phyloP scores from a whole-genome alignment of 2,797 vertebrate species.

The Mus caroli region DNA sequence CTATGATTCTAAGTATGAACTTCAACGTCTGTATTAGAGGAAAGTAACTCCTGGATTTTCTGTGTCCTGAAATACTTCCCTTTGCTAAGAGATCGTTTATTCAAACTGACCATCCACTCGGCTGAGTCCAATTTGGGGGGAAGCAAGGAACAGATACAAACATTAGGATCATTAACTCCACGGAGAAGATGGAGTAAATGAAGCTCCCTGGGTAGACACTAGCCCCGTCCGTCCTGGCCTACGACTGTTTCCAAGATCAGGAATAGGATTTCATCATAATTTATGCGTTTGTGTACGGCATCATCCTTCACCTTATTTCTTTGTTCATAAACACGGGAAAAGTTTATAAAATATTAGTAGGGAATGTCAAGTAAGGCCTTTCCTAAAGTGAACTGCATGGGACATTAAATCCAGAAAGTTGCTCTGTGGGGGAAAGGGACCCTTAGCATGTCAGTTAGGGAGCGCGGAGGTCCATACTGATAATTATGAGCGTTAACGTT shows the following conservation, averaged over 20 bases:
- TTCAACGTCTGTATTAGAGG: not conserved
- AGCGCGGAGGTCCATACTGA: not conserved
- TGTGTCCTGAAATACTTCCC: not conserved
- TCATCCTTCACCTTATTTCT: slow-evolving; percentile 33
- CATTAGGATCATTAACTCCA: not conserved
- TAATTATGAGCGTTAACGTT: not conserved
- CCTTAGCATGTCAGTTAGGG: not conserved
- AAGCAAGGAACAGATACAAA: not conserved
- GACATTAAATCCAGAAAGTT: slow-evolving; percentile 8
- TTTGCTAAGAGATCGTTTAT: not conserved
- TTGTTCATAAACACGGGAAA: slow-evolving; percentile 32
- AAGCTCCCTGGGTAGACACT: not conserved
- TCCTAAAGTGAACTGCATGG: not conserved
- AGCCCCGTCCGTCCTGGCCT: not conserved
- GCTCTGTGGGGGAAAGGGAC: not conserved
- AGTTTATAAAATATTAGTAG: slow-evolving; percentile 17
- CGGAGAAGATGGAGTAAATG: slow-evolving; percentile 13
- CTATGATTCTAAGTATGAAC: not conserved
- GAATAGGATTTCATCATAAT: not conserved
- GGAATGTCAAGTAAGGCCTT: slow-evolving; percentile 2
- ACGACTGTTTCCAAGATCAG: slow-evolving; percentile 23
- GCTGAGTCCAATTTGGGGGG: not conserved
- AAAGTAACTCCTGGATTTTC: slow-evolving; percentile 26
- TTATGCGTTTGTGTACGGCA: not conserved
- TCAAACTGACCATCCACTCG: not conserved